Evolutionary conservation across 53 echinoderm and acorn worm genomes (phyloP).

Genomic region (Apostichopus leukothele): DNA sequence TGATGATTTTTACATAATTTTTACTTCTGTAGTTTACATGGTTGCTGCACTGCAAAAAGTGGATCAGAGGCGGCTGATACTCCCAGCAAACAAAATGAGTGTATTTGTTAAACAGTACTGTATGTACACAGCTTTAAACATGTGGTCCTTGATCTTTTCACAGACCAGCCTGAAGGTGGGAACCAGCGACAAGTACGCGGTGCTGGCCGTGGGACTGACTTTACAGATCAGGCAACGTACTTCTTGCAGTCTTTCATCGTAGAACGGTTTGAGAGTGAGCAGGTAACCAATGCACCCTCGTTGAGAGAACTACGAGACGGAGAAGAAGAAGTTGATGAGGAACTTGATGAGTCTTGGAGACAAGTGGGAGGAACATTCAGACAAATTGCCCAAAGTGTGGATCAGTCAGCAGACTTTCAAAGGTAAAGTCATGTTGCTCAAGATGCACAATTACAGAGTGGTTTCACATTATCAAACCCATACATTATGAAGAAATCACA

Average conservation of each 20-base stretch:
- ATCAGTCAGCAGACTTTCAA: conserved; percentile 75
- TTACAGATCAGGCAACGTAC: conserved; percentile 59
- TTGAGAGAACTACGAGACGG: conserved; percentile 62
- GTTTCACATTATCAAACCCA: too few relatives aligned
- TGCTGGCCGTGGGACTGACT: background rate
- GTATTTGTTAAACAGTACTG: too few relatives aligned
- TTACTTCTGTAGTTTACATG: too few relatives aligned
- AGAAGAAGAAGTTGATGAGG: conserved; percentile 23
- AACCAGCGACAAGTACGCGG: background rate
- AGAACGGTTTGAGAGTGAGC: conserved; percentile 79
- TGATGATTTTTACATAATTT: too few relatives aligned
- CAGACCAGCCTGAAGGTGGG: background rate
- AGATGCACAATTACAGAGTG: too few relatives aligned
- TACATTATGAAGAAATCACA: too few relatives aligned
- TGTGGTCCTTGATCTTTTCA: too few relatives aligned
- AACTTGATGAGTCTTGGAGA: conserved; percentile 71
- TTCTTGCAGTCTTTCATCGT: conserved; percentile 86
- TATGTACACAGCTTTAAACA: too few relatives aligned
- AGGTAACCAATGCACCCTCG: conserved; percentile 63
- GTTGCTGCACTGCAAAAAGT: too few relatives aligned
- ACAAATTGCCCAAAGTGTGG: conserved; percentile 74
- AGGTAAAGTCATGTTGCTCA: conserved; percentile 47
- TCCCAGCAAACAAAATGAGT: too few relatives aligned
- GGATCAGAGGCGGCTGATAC: too few relatives aligned
- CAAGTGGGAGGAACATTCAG: conserved; percentile 71